Conservation (phyloP, 2,113 vertebrate species). For the Embiotoca jacksoni region DNA sequence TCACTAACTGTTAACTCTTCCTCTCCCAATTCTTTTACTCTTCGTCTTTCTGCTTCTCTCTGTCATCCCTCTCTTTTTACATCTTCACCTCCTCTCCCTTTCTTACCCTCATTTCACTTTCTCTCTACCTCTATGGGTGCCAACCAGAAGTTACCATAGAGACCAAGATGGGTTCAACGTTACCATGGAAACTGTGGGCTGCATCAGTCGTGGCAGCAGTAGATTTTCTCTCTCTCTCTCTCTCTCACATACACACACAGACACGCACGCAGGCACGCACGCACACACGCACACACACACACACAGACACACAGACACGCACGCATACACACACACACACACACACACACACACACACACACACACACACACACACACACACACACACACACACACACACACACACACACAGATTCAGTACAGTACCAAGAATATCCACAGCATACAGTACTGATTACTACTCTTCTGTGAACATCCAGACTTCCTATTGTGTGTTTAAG, state of each 20-base stretch:
- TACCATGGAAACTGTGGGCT: slow-evolving; percentile 88
- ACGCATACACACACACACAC: slow-evolving; percentile 16
- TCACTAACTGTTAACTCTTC: not conserved
- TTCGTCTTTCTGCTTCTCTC: slow-evolving; percentile 9
- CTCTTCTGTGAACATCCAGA: slow-evolving; percentile 59
- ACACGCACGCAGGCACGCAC: not conserved
- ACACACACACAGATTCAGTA: slow-evolving; percentile 74
- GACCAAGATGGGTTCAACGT: slow-evolving; percentile 84
- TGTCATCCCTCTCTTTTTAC: slow-evolving; percentile 31
- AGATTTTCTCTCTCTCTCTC: slow-evolving; percentile 42
- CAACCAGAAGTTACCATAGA: slow-evolving; percentile 88
- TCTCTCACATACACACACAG: not conserved
- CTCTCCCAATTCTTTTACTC: not conserved
- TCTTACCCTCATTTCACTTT: slow-evolving; percentile 39
- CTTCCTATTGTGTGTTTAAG: slow-evolving; percentile 39
- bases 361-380: slow-evolving; percentile 23
- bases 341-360: slow-evolving; percentile 13
- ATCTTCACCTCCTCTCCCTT: slow-evolving; percentile 45
- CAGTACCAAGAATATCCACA: slow-evolving; percentile 84
- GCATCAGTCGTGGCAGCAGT: slow-evolving; percentile 72
- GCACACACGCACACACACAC: slow-evolving; percentile 28
- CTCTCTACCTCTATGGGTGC: slow-evolving; percentile 65
- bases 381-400: slow-evolving; percentile 28
- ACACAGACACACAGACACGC: slow-evolving; percentile 60
- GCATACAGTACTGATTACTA: slow-evolving; percentile 73